These are phyloP conservation scores for Thymelicus sylvestris DNA, from an alignment of 2,888 invertebrate species.

Conservation along the genomic window DNA sequence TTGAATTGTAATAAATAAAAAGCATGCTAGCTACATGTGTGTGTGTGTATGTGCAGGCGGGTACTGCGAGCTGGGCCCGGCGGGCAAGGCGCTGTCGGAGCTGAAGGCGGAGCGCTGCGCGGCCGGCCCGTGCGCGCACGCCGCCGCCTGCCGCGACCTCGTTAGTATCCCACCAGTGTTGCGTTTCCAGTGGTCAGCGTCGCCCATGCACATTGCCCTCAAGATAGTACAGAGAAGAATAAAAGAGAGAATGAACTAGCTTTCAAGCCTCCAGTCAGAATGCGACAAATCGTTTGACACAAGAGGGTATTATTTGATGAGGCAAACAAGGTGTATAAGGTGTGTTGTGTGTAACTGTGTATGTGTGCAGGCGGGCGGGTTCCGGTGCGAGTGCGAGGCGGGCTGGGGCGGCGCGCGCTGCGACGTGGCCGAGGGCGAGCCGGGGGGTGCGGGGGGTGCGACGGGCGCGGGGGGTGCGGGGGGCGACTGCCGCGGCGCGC, in stretches of 20 bases:
- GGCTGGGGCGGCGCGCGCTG: conserved; percentile 94
- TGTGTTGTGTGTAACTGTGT: too few relatives aligned
- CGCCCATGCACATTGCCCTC: too few relatives aligned
- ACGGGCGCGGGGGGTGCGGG: conserved; percentile 93
- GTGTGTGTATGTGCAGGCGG: conserved; percentile 81
- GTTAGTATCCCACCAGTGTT: conserved; percentile 76
- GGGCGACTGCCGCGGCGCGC: conserved; percentile 86
- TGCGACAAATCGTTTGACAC: too few relatives aligned
- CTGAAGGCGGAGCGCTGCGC: conserved; percentile 60
- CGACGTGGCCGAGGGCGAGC: conserved; percentile 88
- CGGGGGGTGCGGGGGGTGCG: conserved; percentile 91
- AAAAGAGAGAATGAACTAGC: too few relatives aligned
- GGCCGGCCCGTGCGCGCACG: conserved; percentile 83
- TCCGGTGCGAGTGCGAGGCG: conserved; percentile 91
- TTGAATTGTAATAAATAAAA: too few relatives aligned
- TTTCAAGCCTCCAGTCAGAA: too few relatives aligned
- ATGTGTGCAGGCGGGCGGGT: conserved; percentile 77
- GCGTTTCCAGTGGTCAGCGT: too few relatives aligned
- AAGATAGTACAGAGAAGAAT: too few relatives aligned
- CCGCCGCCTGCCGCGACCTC: conserved; percentile 85
- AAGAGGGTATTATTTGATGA: too few relatives aligned
- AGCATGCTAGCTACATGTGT: conserved; percentile 40
- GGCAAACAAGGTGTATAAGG: too few relatives aligned
- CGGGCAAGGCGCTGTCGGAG: conserved; percentile 73
- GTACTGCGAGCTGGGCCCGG: conserved; percentile 80